A percentile compares a stretch with the other conserved stretches of the same genome.
These are phyloP conservation scores for Phyllotreta striolata DNA, from an alignment of 2,888 invertebrate species.

Conservation along the genomic window DNA sequence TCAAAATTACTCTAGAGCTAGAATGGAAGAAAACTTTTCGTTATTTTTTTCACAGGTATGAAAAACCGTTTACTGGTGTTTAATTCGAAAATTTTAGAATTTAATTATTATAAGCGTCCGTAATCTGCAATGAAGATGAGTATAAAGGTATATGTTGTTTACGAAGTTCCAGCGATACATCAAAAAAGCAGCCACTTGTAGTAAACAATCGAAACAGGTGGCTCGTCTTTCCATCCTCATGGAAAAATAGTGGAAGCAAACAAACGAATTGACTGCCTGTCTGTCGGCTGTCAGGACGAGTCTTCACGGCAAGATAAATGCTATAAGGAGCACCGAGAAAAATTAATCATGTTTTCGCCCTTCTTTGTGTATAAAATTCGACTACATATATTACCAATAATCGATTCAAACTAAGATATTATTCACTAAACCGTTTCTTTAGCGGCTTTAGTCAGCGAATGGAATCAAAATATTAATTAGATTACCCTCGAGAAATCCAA, in stretches of 20 bases:
- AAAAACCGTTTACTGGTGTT: too few relatives aligned
- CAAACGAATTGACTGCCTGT: conserved; percentile 14
- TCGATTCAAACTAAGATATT: too few relatives aligned
- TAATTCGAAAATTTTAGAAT: too few relatives aligned
- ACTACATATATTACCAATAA: neutral
- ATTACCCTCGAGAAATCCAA: neutral
- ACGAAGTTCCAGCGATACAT: conserved; percentile 7
- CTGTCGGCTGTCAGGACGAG: conserved; percentile 15
- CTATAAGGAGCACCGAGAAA: neutral
- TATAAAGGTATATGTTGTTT: neutral
- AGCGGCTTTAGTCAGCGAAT: too few relatives aligned
- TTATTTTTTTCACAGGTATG: too few relatives aligned
- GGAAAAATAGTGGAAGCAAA: conserved; percentile 20
- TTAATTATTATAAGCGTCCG: too few relatives aligned
- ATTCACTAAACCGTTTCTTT: too few relatives aligned
- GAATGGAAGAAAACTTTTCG: too few relatives aligned
- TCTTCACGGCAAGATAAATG: conserved; percentile 23
- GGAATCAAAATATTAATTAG: conserved; percentile 4
- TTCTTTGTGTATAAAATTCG: neutral
- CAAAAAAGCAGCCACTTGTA: conserved; percentile 6
- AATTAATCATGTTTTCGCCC: conserved; percentile 24
- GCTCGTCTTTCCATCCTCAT: conserved; percentile 10
- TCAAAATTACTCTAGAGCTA: too few relatives aligned
- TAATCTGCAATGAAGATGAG: too few relatives aligned
- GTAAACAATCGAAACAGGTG: conserved; percentile 27